Evolutionary conservation across 2,113 vertebrate species (phyloP), one percentile per base, ranked within the genome.

Genomic region (Steatornis caripensis): DNA sequence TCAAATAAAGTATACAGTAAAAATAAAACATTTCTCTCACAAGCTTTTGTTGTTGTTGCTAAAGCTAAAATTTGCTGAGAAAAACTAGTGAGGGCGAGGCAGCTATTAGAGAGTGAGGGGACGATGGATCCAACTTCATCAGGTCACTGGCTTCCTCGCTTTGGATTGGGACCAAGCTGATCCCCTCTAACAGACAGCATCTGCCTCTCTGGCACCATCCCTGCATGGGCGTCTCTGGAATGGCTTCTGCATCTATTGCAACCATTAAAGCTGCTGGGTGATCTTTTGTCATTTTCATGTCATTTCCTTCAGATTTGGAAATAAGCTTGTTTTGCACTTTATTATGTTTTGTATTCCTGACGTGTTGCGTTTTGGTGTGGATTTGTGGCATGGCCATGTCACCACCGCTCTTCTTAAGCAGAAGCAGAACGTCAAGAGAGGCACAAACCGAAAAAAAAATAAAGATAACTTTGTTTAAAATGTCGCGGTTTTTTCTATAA

Each of bases 141-240:
- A 15, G 39, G 30, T 70, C 82, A 43, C 66, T 93, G 3, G 8
- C 54, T 93, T 96, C 64, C 36, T 46, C 3, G 2, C 60, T 81
- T 80, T 54, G 57, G 62, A 45, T 36, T 53, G 94, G 87, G 93
- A 79, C 32, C 78, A 83, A 83, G 65, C 61, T 49, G 76, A 64
- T 78, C 54, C 32, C 70, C 48, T 90, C 83, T 78, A 74, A 29
- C 74, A 69, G 65, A 39, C 53, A 84, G 90, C 96, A 95, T 96
- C 97, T 97, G 94, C 78, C 92, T 80, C 64, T 84, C 95, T 97
- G 96, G 96, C 95, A 85, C 18, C 5, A 10, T 53, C 90, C 13
- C 29, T 45, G 71, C 92, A 37, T 1, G 4, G 46, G 64, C 90
- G 41, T 51, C 58, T 88, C 57, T 75, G 96, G 84, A 80, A 23